These are phyloP conservation scores for Eupleurogrammus muticus DNA, from an alignment of 2,797 vertebrate species.

Conservation along the genomic window DNA sequence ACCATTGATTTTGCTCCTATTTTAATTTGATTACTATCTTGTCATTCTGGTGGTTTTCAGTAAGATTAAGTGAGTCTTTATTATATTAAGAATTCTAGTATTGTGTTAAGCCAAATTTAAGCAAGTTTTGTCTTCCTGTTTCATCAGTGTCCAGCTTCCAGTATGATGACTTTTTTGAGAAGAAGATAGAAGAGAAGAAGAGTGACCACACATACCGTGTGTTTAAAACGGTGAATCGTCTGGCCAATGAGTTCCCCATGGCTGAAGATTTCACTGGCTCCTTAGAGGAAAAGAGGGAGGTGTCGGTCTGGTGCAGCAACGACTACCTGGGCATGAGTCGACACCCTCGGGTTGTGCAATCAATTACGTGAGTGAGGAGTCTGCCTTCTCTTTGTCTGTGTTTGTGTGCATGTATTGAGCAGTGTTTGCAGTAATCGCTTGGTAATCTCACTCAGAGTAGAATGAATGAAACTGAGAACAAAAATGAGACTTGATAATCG, in stretches of 20 bases:
- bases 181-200: slow-evolving; percentile 91
- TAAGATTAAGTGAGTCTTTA: slow-evolving; percentile 5
- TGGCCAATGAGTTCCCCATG: slow-evolving; percentile 88
- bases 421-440: too few relatives aligned
- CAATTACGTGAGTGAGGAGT: slow-evolving; percentile 88
- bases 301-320: slow-evolving; percentile 96
- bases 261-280: slow-evolving; percentile 83
- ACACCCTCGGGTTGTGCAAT: slow-evolving; percentile 88
- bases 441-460: slow-evolving; percentile 1
- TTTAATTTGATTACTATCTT: background rate
- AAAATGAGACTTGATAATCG: background rate
- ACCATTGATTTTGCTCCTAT: background rate
- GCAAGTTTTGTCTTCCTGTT: slow-evolving; percentile 37
- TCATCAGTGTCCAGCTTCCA: slow-evolving; percentile 89
- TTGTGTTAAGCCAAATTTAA: slow-evolving; percentile 24
- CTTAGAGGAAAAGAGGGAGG: slow-evolving; percentile 87
- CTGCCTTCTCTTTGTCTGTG: slow-evolving; percentile 1
- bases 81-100: slow-evolving; percentile 26
- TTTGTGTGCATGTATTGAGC: too few relatives aligned
- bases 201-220: slow-evolving; percentile 92
- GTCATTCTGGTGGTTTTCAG: background rate
- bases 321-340: slow-evolving; percentile 95
- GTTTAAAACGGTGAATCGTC: slow-evolving; percentile 94
- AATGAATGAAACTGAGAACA: background rate
- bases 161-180: slow-evolving; percentile 89